Evolutionary conservation across 2,113 vertebrate genomes (phyloP).

Genomic region (Dendropsophus ebraccatus): DNA sequence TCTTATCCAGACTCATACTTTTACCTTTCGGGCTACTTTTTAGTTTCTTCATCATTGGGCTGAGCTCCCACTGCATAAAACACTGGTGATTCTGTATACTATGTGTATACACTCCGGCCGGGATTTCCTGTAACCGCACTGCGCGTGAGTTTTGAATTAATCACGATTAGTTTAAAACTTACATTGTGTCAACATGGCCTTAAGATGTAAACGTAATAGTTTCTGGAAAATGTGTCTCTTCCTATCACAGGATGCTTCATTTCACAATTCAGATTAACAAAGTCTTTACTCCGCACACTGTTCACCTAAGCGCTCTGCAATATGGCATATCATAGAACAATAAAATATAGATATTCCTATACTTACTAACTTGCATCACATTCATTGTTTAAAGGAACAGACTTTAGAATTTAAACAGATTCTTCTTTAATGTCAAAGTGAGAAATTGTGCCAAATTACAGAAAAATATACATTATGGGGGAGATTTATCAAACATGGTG

Average conservation of each 20-base stretch:
- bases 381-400: conserved; percentile 3
- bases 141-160: too few species aligned
- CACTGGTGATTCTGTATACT: too few species aligned
- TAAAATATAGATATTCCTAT: conserved; percentile 21
- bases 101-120: too few species aligned
- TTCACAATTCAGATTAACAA: conserved; percentile 33
- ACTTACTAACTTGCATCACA: conserved; percentile 11
- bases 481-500: too few species aligned
- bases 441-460: not conserved
- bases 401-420: not conserved
- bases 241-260: conserved; percentile 9
- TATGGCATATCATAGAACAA: conserved; percentile 31
- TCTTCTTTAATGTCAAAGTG: not conserved
- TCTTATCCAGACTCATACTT: not conserved
- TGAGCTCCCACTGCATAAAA: too few species aligned
- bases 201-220: not conserved
- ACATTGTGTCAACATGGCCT: too few species aligned
- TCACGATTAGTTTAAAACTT: too few species aligned
- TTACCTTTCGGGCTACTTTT: not conserved
- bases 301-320: conserved; percentile 14
- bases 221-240: conserved; percentile 12
- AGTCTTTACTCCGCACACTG: conserved; percentile 4
- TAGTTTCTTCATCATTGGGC: not conserved
- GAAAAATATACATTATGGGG: not conserved
- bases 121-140: too few species aligned